Percentiles rank a stretch among this genome's conserved stretches.
These are phyloP conservation scores for Limnephilus rhombicus DNA, from an alignment of 2,888 invertebrate genomes.

Conservation along the genomic window DNA sequence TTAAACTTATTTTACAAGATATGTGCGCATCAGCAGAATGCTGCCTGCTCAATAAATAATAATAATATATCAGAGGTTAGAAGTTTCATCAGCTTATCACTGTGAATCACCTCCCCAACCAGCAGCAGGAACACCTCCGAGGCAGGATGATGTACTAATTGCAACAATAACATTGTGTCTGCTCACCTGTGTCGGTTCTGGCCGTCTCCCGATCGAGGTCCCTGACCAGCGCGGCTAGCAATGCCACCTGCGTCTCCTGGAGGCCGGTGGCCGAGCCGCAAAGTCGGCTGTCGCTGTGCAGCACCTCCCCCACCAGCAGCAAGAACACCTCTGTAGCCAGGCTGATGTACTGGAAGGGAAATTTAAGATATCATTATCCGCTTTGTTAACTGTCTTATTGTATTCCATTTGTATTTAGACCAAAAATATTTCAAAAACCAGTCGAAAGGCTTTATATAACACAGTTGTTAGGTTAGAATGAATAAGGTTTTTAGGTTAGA, in stretches of 20 bases:
- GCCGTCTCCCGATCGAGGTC: conserved; percentile 95
- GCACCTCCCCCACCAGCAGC: conserved; percentile 89
- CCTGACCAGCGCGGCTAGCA: conserved; percentile 91
- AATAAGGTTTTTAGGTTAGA: no score
- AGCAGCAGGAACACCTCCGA: conserved; percentile 92
- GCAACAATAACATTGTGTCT: not conserved
- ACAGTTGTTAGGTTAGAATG: no score
- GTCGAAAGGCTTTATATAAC: no score
- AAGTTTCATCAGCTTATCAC: conserved; percentile 71
- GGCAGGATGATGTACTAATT: conserved; percentile 91
- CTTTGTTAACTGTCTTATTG: no score
- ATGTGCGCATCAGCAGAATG: no score
- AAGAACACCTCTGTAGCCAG: conserved; percentile 92
- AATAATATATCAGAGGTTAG: not conserved
- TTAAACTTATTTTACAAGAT: no score
- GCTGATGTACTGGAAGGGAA: conserved; percentile 85
- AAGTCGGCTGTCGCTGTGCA: conserved; percentile 84
- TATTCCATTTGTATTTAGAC: no score
- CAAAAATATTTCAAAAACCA: no score
- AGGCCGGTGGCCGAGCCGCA: conserved; percentile 81
- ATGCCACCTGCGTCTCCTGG: conserved; percentile 92
- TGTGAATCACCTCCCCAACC: conserved; percentile 85
- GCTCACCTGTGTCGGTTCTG: conserved; percentile 83
- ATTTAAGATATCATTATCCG: not conserved
- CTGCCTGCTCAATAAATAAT: no score